phyloP scores from a whole-genome alignment of 1,140 invertebrate species.

The Bombus pascuorum region DNA sequence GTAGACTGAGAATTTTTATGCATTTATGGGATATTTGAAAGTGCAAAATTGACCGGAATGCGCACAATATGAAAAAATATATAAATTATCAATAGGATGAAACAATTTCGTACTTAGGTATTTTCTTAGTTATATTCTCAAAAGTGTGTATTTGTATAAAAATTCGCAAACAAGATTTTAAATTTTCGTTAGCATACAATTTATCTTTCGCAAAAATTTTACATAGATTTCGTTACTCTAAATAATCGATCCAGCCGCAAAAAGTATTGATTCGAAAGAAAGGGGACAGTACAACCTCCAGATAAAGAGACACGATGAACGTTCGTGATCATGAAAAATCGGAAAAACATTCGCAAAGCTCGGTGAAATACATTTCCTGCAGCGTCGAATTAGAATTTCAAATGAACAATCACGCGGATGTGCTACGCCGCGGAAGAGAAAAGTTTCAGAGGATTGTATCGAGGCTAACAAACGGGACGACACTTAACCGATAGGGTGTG shows the following conservation, averaged over 20 bases:
- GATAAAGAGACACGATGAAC: neutral
- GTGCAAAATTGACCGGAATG: too few species aligned
- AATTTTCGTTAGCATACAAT: neutral
- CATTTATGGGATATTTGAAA: too few species aligned
- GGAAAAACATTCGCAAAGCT: neutral
- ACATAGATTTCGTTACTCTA: neutral
- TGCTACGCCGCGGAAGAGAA: neutral
- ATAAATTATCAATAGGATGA: too few species aligned
- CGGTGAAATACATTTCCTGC: slow-evolving; percentile 23
- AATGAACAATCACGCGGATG: slow-evolving; percentile 10
- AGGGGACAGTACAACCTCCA: neutral
- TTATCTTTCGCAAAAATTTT: neutral
- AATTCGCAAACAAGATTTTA: too few species aligned
- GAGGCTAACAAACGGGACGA: neutral
- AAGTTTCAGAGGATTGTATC: neutral
- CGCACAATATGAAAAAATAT: too few species aligned
- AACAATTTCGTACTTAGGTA: too few species aligned
- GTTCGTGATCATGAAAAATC: neutral
- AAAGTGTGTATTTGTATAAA: too few species aligned
- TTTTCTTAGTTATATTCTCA: too few species aligned
- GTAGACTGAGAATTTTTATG: too few species aligned
- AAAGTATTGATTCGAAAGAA: neutral
- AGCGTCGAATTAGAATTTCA: slow-evolving; percentile 41
- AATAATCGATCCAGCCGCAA: neutral
- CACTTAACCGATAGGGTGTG: too few species aligned